Evolutionary conservation across 1,140 invertebrate species (phyloP), one percentile per base, ranked within the genome.

Genomic region (Diprion similis): DNA sequence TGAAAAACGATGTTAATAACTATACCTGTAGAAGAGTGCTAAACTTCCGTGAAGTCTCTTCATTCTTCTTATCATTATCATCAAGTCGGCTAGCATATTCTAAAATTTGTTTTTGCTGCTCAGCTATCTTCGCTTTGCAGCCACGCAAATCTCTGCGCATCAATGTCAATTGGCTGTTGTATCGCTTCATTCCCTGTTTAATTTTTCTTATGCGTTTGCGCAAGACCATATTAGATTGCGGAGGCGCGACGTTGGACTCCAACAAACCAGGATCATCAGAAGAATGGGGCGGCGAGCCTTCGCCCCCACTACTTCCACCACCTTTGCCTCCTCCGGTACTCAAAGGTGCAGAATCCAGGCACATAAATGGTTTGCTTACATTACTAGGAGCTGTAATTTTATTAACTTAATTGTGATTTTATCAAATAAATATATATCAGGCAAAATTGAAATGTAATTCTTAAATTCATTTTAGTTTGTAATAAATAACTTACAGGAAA

Each of bases 1-100:
- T 46, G n/a, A 17, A 64, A 15, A 45, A 0, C 9, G 13, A n/a
- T n/a, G 37, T 11, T 51, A 48, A 46, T 13, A 68, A 68, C 51
- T 71, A 87, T 83, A 94, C 94, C 92, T 96, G 95, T 77, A 97
- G 88, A 71, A 97, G 88, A 75, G 94, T 95, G 80, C 94, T 95
- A 84, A 96, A 96, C 88, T 97, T 97, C 46, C 94, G 90, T 59
- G 94, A 93, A 37, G 93, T 95, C 83, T 96, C 95, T 79, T 97
- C 95, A 85, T 95, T 95, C 82, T 97, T 97, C 82, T 96, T 96
- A 78, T 96, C 95, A 80, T 95, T 94, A 78, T 96, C 95, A 79
- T 97, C 95, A 66, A 96, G 89, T 2, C 95, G 90, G 78, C 92
- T 93, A 0, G 93, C 93, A 82, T 95, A 95, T 78, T 96, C 95